Percentiles rank a stretch among this genome's conserved stretches.
phyloP scores from a whole-genome alignment of 2,888 invertebrate genomes.

The Xylocampa areola region DNA sequence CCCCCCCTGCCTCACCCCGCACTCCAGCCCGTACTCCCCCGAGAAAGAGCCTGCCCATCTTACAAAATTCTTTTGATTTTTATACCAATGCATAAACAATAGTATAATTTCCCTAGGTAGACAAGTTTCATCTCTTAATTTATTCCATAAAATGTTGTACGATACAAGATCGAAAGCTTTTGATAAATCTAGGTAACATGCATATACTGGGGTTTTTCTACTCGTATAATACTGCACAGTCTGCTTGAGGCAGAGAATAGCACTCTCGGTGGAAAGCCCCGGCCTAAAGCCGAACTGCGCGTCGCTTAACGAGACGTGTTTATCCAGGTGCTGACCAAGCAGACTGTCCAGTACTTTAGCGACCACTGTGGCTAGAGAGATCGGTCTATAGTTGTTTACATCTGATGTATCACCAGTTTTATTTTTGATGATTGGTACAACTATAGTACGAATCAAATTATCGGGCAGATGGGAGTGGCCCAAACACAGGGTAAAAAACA shows the following conservation, averaged over 20 bases:
- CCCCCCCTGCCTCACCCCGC: neutral
- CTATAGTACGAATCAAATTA: neutral
- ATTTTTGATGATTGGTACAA: slow-evolving; percentile 1
- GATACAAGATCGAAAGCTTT: too few species aligned
- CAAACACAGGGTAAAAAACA: neutral
- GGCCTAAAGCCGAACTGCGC: slow-evolving; percentile 1
- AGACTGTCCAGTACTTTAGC: neutral
- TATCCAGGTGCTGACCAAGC: neutral
- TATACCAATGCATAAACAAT: slow-evolving; percentile 2
- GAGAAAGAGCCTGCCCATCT: neutral
- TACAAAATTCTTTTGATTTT: neutral
- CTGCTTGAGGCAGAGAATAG: neutral
- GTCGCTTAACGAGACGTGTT: neutral
- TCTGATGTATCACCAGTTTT: slow-evolving; percentile 1
- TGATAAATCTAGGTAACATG: too few species aligned
- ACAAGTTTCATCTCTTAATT: neutral
- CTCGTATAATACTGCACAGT: neutral
- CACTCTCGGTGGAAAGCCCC: slow-evolving; percentile 1
- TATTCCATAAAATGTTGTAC: neutral
- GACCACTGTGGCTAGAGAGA: slow-evolving; percentile 1
- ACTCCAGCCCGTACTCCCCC: neutral
- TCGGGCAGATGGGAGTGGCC: neutral
- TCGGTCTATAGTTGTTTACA: neutral
- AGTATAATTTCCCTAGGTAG: neutral
- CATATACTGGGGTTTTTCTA: too few species aligned